A percentile compares a stretch with the other conserved stretches of the same genome.
Evolutionary conservation across 2,797 vertebrate genomes (phyloP).

Genomic region (Choloepus didactylus): DNA sequence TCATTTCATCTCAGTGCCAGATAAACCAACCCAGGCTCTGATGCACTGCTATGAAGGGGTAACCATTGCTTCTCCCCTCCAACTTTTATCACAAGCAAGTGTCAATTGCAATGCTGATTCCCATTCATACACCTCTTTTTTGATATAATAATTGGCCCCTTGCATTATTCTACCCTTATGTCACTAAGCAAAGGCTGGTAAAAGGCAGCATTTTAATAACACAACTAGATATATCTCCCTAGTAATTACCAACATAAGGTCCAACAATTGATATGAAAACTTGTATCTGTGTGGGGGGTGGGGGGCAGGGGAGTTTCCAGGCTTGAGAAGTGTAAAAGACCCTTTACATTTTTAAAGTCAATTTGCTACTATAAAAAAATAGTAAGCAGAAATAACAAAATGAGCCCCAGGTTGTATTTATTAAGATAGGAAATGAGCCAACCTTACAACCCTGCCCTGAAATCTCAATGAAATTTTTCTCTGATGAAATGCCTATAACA

Average conservation of each 20-base stretch:
- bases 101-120: neutral
- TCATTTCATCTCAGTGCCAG: constrained; percentile 3
- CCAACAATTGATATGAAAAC: neutral
- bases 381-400: neutral
- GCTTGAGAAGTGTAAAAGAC: neutral
- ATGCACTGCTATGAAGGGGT: neutral
- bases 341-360: neutral
- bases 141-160: neutral
- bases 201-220: neutral
- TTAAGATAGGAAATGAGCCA: neutral
- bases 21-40: constrained; percentile 10
- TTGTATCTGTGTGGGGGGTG: neutral
- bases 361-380: neutral
- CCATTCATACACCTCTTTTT: neutral
- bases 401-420: constrained; percentile 11
- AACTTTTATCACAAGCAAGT: neutral
- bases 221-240: neutral
- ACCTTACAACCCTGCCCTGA: neutral
- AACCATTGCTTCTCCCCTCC: neutral
- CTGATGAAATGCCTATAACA: neutral
- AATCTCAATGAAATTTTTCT: constrained; percentile 7
- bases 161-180: neutral
- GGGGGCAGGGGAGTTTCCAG: neutral
- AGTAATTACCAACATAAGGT: constrained; percentile 16
- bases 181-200: neutral